Conservation (phyloP, 2,888 invertebrate genomes). For the Oligia fasciuncula region DNA sequence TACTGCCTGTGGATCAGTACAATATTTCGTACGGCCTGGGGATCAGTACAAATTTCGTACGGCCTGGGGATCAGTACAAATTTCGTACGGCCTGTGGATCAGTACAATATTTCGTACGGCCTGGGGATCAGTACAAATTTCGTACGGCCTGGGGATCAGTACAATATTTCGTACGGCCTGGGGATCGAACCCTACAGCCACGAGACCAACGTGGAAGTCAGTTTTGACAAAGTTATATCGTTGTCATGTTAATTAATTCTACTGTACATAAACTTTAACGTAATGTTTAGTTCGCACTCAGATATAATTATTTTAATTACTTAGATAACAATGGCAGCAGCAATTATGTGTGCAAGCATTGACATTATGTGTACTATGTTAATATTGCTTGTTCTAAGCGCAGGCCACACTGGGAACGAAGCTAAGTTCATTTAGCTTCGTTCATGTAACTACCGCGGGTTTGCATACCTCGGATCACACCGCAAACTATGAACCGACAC, state of each 20-base stretch:
- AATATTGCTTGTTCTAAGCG: not conserved
- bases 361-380: not conserved
- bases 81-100: not conserved
- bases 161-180: not conserved
- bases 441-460: not conserved
- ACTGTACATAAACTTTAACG: not conserved
- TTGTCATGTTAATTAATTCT: not conserved
- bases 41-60: too few relatives aligned
- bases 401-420: not conserved
- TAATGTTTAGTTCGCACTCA: not conserved
- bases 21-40: not conserved
- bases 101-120: not conserved
- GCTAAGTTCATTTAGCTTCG: not conserved
- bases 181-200: not conserved
- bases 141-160: too few relatives aligned
- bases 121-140: not conserved
- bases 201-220: not conserved
- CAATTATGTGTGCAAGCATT: constrained; percentile 5
- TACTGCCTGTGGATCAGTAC: not conserved
- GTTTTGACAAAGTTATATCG: not conserved
- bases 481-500: too few relatives aligned
- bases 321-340: constrained; percentile 9
- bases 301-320: not conserved
- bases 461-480: too few relatives aligned
- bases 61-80: too few relatives aligned